Base-by-base conservation (phyloP, 2,888 invertebrate genomes). In the Oscheius sp. region DNA sequence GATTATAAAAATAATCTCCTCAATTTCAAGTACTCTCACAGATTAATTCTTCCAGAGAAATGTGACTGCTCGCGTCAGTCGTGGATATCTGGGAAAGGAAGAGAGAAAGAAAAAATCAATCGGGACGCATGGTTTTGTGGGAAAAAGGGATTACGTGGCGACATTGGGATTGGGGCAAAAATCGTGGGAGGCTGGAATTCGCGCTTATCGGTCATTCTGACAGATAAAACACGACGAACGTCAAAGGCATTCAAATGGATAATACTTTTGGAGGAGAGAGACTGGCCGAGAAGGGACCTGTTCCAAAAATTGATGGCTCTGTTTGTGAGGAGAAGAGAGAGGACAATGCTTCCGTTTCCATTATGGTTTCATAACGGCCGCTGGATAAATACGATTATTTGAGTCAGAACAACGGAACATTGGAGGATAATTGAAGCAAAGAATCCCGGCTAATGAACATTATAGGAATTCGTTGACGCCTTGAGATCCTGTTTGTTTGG, bases 191-290 rank as follows among this genome's bases (percentile, higher is more conserved):
- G 48, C 37, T 20, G 48, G 48, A 48, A 48, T 48, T 48, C 25
- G 12, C n/a, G 48, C 48, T 48, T 48, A 48, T 48, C 48, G 20
- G 48, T 48, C 25, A 48, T 48, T 48, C 20, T 48, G 25, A 25
- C 23, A 20, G 48, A 48, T 48, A 48, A 48, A 10, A 20, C 23
- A 20, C 20, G 25, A 25, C 25, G 48, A 48, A 20, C 23, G 23
- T 17, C 15, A 42, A 42, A 42, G 17, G 42, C 4, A 15, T 4
- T 3, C 5, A 12, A 12, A 12, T 12, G 42, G 42, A 42, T 15
- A 42, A 17, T 15, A 6, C n/a, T 15, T 42, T 17, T 20, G 25
- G 48, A 5, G 48, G 48, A 48, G 20, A 20, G 25, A 20, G 23
- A 23, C 20, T 20, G 25, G 5, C 23, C 3, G 48, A 48, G 48